Evolutionary conservation across 2,797 vertebrate species (phyloP).

Genomic region (Merluccius polli): DNA sequence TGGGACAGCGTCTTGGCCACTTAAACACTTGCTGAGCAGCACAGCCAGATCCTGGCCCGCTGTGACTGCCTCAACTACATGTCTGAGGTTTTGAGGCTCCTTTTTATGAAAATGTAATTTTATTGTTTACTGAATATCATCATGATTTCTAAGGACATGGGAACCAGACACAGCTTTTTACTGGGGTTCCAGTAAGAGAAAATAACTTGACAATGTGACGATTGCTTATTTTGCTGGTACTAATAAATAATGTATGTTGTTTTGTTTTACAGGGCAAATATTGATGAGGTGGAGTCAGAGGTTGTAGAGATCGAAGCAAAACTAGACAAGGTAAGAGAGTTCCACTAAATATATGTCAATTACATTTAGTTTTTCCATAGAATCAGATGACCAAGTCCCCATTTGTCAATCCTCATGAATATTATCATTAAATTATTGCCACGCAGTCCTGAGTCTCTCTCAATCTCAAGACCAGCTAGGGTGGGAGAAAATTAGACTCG

Average conservation of each 20-base stretch:
- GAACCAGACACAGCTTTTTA: constrained; percentile 30
- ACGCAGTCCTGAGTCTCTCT: no score
- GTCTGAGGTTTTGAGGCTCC: constrained; percentile 22
- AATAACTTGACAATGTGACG: background rate
- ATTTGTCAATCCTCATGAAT: background rate
- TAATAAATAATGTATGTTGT: constrained; percentile 18
- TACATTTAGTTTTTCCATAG: background rate
- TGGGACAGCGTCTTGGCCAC: constrained; percentile 31
- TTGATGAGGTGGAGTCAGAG: constrained; percentile 93
- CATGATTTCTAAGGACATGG: constrained; percentile 34
- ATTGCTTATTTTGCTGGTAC: constrained; percentile 2
- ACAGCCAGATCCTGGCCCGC: background rate
- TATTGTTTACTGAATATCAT: constrained; percentile 20
- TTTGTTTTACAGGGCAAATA: constrained; percentile 81
- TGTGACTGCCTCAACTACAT: constrained; percentile 17
- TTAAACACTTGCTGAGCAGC: constrained; percentile 19
- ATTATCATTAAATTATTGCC: background rate
- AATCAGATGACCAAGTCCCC: background rate
- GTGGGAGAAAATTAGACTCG: background rate
- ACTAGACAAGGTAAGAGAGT: constrained; percentile 85
- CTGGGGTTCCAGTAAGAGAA: constrained; percentile 10
- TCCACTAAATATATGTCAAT: background rate
- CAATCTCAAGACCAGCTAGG: background rate
- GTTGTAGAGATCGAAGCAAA: constrained; percentile 95
- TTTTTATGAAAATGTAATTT: constrained; percentile 19